A percentile compares a stretch with the other conserved stretches of the same genome.
phyloP scores from a whole-genome alignment of 1,140 invertebrate genomes.

The Dendroctonus ponderosae region DNA sequence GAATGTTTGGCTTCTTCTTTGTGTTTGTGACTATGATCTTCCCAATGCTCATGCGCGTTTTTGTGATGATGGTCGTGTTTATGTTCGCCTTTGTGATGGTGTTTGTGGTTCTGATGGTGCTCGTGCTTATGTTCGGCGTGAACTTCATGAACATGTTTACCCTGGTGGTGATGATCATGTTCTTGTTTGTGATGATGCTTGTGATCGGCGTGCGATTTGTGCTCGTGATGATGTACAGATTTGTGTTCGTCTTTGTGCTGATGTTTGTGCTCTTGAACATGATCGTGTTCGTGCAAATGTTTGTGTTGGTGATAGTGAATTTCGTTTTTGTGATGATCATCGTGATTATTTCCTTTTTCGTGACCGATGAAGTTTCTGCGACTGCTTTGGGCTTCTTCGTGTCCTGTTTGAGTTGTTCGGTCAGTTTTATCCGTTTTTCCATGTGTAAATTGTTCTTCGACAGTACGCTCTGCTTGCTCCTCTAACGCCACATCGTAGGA shows the following conservation, averaged over 20 bases:
- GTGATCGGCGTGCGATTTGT: conserved; percentile 13
- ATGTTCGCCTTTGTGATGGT: conserved; percentile 19
- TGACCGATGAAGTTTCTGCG: neutral
- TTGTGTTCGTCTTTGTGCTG: conserved; percentile 22
- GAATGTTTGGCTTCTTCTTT: conserved; percentile 26
- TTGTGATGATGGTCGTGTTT: conserved; percentile 33
- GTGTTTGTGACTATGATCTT: conserved; percentile 23
- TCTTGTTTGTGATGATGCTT: conserved; percentile 22
- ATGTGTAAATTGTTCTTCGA: conserved; percentile 2
- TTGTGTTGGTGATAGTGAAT: conserved; percentile 33
- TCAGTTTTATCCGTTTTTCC: too few relatives aligned
- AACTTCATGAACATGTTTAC: conserved; percentile 14
- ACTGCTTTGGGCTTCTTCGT: neutral
- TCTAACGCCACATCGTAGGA: neutral
- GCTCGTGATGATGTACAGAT: conserved; percentile 16
- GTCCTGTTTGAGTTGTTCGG: neutral
- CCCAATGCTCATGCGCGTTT: conserved; percentile 30
- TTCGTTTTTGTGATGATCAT: conserved; percentile 18
- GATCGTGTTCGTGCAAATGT: conserved; percentile 31
- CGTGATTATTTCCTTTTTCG: conserved; percentile 4
- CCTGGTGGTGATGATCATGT: conserved; percentile 20
- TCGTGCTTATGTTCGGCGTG: conserved; percentile 17
- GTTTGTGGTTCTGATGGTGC: conserved; percentile 9
- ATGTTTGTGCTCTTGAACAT: conserved; percentile 28
- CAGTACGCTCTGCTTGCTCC: conserved; percentile 1